These are phyloP conservation scores for Actinemys pallida DNA, from an alignment of 2,113 vertebrate species.

Conservation along the genomic window DNA sequence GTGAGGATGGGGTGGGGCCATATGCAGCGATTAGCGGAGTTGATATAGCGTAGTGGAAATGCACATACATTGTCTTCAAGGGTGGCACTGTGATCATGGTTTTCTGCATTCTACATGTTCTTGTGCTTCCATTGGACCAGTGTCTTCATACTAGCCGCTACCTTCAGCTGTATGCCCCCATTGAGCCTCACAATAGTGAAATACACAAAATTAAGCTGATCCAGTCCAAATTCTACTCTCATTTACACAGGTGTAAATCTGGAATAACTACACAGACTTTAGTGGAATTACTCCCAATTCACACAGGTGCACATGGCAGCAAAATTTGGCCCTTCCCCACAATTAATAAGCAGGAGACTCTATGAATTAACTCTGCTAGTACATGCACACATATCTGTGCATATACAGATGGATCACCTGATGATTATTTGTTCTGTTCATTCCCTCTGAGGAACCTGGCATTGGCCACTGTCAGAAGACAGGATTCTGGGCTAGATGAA, in stretches of 20 bases:
- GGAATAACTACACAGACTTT: background rate
- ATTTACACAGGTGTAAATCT: background rate
- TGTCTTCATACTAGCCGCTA: background rate
- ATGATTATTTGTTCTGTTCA: too few species aligned
- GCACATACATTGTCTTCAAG: background rate
- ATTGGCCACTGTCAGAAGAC: too few species aligned
- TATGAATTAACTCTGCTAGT: background rate
- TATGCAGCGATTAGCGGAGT: background rate
- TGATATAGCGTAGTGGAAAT: background rate
- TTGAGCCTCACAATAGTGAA: background rate
- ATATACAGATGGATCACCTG: too few species aligned
- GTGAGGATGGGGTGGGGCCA: background rate
- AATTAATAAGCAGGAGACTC: background rate
- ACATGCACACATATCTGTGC: background rate
- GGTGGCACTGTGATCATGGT: background rate
- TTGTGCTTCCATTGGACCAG: background rate
- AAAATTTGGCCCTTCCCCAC: background rate
- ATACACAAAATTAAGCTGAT: constrained; percentile 13
- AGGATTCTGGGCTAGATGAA: too few species aligned
- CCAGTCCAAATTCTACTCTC: background rate
- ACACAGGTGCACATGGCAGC: background rate
- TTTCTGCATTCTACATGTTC: background rate
- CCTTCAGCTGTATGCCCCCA: constrained; percentile 6
- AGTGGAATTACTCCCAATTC: background rate
- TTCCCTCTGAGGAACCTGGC: too few species aligned